phyloP scores from a whole-genome alignment of 2,888 invertebrate genomes.

The Oxytorus armatus region DNA sequence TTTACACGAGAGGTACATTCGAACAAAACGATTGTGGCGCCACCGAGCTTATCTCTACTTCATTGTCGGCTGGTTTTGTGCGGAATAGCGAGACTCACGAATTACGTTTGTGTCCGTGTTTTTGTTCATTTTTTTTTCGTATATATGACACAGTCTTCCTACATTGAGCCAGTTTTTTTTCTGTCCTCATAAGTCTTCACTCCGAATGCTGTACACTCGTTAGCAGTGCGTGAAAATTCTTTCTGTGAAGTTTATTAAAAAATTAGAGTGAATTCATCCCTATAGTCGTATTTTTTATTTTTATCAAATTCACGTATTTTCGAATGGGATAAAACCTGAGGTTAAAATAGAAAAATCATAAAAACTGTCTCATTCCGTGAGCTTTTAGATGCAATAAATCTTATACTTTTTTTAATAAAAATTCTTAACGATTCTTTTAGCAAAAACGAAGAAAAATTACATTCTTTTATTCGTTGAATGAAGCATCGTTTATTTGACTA shows the following conservation, averaged over 20 bases:
- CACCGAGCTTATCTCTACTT: slow-evolving; percentile 18
- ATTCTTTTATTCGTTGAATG: no score
- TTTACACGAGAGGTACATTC: slow-evolving; percentile 11
- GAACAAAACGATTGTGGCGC: background rate
- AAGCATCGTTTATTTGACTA: no score
- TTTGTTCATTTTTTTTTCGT: background rate
- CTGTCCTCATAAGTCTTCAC: background rate
- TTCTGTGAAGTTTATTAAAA: background rate
- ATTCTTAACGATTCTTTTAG: no score
- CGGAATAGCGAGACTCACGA: background rate
- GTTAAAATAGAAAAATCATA: no score
- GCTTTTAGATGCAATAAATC: no score
- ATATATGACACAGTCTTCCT: background rate
- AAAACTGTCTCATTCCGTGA: no score
- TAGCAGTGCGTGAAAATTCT: background rate
- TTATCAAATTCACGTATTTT: no score
- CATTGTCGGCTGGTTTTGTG: slow-evolving; percentile 15
- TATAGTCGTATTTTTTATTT: background rate
- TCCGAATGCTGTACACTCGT: background rate
- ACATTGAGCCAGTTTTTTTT: background rate
- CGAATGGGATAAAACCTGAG: no score
- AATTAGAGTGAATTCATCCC: background rate
- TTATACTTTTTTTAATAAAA: no score
- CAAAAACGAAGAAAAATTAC: no score
- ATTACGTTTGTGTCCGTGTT: background rate